A percentile compares a stretch with the other conserved stretches of the same genome.
phyloP scores from a whole-genome alignment of 2,888 invertebrate genomes.

The Myathropa florea region DNA sequence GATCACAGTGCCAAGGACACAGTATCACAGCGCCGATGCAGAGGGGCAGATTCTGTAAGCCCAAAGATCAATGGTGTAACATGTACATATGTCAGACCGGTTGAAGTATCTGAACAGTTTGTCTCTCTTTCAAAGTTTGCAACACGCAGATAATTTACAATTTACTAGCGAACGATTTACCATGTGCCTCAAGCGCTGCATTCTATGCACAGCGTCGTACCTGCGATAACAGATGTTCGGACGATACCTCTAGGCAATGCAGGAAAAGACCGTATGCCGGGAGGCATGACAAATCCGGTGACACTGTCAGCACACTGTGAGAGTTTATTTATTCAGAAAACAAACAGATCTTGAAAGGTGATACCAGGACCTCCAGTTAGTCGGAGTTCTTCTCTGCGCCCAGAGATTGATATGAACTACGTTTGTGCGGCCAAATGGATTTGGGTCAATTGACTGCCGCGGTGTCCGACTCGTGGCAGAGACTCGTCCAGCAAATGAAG shows the following conservation, averaged over 20 bases:
- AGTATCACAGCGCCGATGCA: background rate
- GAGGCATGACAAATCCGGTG: background rate
- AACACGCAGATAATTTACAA: slow-evolving; percentile 58
- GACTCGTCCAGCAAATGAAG: background rate
- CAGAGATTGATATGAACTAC: background rate
- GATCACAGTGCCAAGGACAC: slow-evolving; percentile 66
- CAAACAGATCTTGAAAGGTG: background rate
- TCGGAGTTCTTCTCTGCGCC: background rate
- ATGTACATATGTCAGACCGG: background rate
- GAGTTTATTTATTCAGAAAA: background rate
- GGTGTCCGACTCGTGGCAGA: too few species aligned
- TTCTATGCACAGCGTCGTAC: background rate
- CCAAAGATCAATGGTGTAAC: background rate
- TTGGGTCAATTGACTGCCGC: background rate
- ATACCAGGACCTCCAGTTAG: background rate
- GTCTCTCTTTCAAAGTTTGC: slow-evolving; percentile 43
- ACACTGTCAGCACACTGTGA: background rate
- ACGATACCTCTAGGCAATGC: background rate
- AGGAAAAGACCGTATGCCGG: background rate
- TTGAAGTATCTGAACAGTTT: slow-evolving; percentile 16
- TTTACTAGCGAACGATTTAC: slow-evolving; percentile 38
- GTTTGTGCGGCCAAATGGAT: background rate
- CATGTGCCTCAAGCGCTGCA: background rate
- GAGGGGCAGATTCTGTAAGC: background rate
- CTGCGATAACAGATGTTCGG: background rate